Conservation (phyloP, 2,888 invertebrate genomes). For the Cheilosia vulpina region DNA sequence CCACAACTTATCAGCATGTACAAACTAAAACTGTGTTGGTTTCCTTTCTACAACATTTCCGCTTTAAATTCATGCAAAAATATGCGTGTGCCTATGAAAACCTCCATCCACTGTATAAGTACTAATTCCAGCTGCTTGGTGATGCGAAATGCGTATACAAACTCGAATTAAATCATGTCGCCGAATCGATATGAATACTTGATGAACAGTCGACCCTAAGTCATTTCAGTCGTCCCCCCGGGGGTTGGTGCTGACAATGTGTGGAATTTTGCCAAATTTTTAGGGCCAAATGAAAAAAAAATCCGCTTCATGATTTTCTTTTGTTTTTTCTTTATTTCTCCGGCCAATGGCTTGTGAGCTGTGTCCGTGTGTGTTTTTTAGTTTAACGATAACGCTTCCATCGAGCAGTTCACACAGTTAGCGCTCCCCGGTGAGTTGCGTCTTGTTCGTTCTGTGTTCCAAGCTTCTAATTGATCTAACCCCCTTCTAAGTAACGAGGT, state of each 20-base stretch:
- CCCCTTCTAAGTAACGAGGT: conserved; percentile 64
- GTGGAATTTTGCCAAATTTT: conserved; percentile 71
- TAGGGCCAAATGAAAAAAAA: conserved; percentile 59
- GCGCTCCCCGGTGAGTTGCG: conserved; percentile 7
- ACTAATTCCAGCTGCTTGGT: conserved; percentile 59
- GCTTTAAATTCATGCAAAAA: background rate
- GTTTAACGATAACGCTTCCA: conserved; percentile 67
- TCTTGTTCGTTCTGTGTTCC: conserved; percentile 5
- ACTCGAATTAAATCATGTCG: conserved; percentile 64
- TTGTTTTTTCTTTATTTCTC: conserved; percentile 14
- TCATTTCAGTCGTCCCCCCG: background rate
- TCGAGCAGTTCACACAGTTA: conserved; percentile 49
- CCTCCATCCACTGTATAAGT: conserved; percentile 29
- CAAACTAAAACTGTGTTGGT: too few relatives aligned
- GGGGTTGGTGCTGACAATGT: conserved; percentile 31
- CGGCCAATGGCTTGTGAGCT: conserved; percentile 37
- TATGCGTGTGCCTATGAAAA: conserved; percentile 14
- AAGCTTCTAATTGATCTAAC: conserved; percentile 56
- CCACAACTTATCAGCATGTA: too few relatives aligned
- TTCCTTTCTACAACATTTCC: too few relatives aligned
- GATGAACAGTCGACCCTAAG: conserved; percentile 45
- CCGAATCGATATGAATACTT: conserved; percentile 70
- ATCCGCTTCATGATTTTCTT: background rate
- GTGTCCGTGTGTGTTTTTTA: conserved; percentile 34
- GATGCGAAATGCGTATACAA: conserved; percentile 62